Percentiles rank a stretch among this genome's conserved stretches.
Evolutionary conservation across 2,113 vertebrate species (phyloP).

Genomic region (Oriolus oriolus): DNA sequence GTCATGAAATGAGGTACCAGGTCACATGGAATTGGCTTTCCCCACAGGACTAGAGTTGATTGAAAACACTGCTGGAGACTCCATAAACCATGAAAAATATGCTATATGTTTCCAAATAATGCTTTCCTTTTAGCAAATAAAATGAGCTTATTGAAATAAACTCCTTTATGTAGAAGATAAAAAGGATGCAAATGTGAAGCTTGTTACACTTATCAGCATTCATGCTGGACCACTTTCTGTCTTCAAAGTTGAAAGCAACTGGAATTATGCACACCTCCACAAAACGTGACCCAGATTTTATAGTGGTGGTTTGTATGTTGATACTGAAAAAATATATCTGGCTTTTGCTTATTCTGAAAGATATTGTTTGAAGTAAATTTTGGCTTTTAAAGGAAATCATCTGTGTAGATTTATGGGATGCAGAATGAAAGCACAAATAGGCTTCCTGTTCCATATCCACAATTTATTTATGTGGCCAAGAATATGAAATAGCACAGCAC

Average conservation of each 20-base stretch:
- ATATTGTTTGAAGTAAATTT: not conserved
- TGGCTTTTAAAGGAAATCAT: not conserved
- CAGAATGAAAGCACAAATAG: not conserved
- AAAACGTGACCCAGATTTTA: constrained; percentile 24
- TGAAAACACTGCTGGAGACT: not conserved
- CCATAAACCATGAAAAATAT: not conserved
- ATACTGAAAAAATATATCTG: not conserved
- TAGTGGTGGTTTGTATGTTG: not conserved
- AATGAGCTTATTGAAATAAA: constrained; percentile 15
- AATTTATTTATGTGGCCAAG: not conserved
- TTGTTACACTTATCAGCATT: constrained; percentile 30
- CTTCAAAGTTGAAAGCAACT: constrained; percentile 33
- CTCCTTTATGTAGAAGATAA: constrained; percentile 17
- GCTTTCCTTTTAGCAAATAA: constrained; percentile 9
- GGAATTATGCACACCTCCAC: constrained; percentile 9
- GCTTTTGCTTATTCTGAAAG: not conserved
- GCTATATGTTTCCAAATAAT: not conserved
- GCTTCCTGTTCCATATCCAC: not conserved
- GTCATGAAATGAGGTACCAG: not conserved
- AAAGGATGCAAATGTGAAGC: constrained; percentile 43
- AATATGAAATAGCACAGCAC: not conserved
- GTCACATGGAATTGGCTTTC: not conserved
- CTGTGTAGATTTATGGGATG: not conserved
- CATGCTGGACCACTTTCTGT: not conserved
- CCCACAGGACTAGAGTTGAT: not conserved